Evolutionary conservation across 2,888 invertebrate genomes (phyloP), one percentile per base, ranked within the genome.

Genomic region (Tiliacea aurago): DNA sequence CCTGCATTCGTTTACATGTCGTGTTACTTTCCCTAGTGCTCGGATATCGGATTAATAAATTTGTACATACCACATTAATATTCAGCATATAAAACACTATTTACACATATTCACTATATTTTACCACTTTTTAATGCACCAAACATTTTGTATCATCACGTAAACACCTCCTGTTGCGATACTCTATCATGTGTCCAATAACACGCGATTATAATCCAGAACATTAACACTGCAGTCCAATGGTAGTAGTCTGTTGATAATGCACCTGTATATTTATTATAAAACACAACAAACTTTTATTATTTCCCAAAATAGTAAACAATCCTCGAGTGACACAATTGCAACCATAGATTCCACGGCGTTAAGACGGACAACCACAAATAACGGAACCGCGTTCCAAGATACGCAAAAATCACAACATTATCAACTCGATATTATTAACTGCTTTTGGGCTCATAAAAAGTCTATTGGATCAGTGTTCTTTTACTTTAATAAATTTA

Each of bases 331-430:
- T 95, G 95, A 96, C 95, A 95, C 95, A 94, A 95, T 93, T 93
- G 90, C 92, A 91, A 95, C 95, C 95, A 95, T 95, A 95, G 95
- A 95, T 92, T 90, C 73, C 90, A 92, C 93, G 92, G 95, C 95
- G 94, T 95, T 94, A 90, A 93, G 91, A 93, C 90, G 90, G 89
- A 86, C 87, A 89, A 94, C 94, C 94, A 95, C 92, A 95, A 94
- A 95, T 92, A 95, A 94, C 92, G 90, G 91, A 93, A 90, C 88
- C 79, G 53, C 86, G 89, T 91, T 93, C 86, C 92, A 69, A 86
- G 81, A 65, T 80, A 93, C 87, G 91, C 91, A 93, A 59, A 15
- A 63, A 63, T 18, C 20, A 43, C 15, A 20, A 59, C 7, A 43
- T 20, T 20, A 9, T 6, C 11, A 23, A 23, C 7, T 15, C 9